Evolutionary conservation across 2,113 vertebrate species (phyloP).

Genomic region (Terrapene triunguis): DNA sequence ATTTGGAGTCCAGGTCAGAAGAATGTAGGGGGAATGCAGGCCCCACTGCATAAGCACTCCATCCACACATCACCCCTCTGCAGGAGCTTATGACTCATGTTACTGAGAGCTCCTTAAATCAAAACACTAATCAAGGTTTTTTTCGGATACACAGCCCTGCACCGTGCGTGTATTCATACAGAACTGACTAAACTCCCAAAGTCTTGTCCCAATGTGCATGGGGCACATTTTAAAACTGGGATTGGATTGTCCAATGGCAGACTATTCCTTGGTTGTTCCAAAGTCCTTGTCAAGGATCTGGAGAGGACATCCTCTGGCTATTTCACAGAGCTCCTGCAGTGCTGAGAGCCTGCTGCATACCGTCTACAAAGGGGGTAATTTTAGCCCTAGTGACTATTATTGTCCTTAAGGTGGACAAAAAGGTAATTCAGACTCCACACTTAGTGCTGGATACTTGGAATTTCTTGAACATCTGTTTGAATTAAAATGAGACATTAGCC

Average conservation of each 20-base stretch:
- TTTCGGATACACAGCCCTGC: neutral
- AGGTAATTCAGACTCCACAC: neutral
- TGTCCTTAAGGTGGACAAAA: neutral
- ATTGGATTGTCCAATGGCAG: neutral
- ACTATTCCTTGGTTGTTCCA: neutral
- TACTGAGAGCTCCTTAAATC: neutral
- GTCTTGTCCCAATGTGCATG: neutral
- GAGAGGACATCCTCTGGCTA: neutral
- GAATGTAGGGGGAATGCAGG: fast-evolving
- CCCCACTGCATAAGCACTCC: neutral
- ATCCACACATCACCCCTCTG: neutral
- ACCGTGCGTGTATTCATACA: neutral
- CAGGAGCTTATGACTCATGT: neutral
- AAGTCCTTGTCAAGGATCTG: neutral
- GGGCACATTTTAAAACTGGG: neutral
- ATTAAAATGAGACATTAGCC: conserved; percentile 1
- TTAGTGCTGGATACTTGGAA: fast-evolving
- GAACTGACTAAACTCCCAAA: neutral
- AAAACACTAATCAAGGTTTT: neutral
- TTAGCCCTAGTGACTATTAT: neutral
- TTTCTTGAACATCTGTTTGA: neutral
- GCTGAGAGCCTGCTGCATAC: neutral
- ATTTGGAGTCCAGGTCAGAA: neutral
- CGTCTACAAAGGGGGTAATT: neutral
- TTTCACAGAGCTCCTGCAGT: neutral